Evolutionary conservation across 2,888 invertebrate species (phyloP).

Genomic region (Nemapogon koenigi): DNA sequence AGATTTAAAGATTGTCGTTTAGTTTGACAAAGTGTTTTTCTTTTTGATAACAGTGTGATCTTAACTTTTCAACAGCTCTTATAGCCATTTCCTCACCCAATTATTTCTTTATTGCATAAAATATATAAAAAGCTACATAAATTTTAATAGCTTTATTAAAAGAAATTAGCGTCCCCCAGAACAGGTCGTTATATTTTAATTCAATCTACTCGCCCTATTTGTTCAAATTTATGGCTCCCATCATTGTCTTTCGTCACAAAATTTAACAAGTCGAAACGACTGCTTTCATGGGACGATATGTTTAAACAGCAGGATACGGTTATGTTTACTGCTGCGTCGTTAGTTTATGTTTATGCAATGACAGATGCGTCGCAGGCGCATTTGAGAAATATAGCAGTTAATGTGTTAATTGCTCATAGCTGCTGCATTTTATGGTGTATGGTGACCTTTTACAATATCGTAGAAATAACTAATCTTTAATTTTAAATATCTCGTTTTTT

Average conservation of each 20-base stretch:
- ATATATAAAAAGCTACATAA: neutral
- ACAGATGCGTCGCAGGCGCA: constrained; percentile 29
- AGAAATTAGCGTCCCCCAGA: neutral
- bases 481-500: too few species aligned
- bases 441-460: too few species aligned
- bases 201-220: neutral
- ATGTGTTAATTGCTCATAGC: neutral
- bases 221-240: neutral
- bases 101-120: neutral
- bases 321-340: neutral
- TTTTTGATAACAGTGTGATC: neutral
- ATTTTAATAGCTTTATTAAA: neutral
- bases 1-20: neutral
- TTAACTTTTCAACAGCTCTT: neutral
- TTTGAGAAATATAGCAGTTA: constrained; percentile 2
- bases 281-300: neutral
- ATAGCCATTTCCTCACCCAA: neutral
- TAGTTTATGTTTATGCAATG: constrained; percentile 34
- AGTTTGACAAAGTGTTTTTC: neutral
- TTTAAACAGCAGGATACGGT: neutral
- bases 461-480: too few species aligned
- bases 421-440: too few species aligned
- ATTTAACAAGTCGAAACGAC: neutral
- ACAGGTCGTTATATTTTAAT: neutral
- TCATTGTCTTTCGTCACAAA: neutral